These are phyloP conservation scores for Scalopus aquaticus DNA, from an alignment of 2,113 vertebrate species.

Conservation along the genomic window DNA sequence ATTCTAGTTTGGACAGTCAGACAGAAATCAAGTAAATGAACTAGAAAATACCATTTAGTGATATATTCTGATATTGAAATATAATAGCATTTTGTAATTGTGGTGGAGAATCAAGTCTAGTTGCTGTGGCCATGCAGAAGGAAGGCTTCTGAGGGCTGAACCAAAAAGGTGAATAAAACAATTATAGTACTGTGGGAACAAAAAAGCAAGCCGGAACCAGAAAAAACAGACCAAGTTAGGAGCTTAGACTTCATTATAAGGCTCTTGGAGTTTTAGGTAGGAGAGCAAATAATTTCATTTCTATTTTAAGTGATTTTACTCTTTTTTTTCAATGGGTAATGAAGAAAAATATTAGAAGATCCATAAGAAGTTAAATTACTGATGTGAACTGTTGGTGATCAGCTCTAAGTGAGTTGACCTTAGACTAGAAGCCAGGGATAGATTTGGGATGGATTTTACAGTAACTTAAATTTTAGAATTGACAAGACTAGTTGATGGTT, in stretches of 20 bases:
- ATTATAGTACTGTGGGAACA: neutral
- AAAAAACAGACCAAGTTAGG: neutral
- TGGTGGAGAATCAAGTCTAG: neutral
- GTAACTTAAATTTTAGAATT: neutral
- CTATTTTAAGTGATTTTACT: neutral
- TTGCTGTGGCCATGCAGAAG: neutral
- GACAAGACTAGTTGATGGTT: neutral
- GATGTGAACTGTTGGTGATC: neutral
- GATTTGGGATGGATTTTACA: neutral
- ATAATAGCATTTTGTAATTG: neutral
- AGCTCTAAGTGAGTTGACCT: neutral
- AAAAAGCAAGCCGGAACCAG: neutral
- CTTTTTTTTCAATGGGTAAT: neutral
- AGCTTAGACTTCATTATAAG: neutral
- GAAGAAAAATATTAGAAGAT: neutral
- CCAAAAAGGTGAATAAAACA: neutral
- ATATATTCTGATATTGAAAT: neutral
- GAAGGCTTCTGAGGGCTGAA: neutral
- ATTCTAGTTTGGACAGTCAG: neutral
- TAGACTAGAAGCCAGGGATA: neutral
- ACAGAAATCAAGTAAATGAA: neutral
- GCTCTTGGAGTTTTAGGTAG: neutral
- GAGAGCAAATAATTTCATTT: neutral
- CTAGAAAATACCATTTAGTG: neutral
- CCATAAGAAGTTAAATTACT: neutral